Conservation (phyloP, 1,140 invertebrate genomes). For the Tachypleus tridentatus region DNA sequence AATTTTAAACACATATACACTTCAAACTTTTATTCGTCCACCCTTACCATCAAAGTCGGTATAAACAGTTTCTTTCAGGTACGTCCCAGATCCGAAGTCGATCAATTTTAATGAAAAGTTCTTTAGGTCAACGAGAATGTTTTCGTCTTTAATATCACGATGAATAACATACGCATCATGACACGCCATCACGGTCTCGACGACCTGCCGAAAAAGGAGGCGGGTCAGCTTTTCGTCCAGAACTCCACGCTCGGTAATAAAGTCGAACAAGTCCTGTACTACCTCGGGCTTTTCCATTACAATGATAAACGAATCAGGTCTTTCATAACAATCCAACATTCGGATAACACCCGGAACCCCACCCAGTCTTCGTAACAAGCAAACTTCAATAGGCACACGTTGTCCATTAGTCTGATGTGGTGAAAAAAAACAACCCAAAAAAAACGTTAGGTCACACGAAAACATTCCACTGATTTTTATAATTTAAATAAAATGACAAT, state of each 20-base stretch:
- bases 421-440: slow-evolving; percentile 10
- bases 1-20: too few relatives aligned
- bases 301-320: slow-evolving; percentile 37
- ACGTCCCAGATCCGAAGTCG: slow-evolving; percentile 43
- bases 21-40: too few relatives aligned
- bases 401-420: slow-evolving; percentile 34
- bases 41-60: slow-evolving; percentile 42
- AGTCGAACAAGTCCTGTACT: slow-evolving; percentile 45
- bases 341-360: slow-evolving; percentile 39
- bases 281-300: slow-evolving; percentile 43
- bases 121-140: slow-evolving; percentile 43
- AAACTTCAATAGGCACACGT: slow-evolving; percentile 47
- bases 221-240: slow-evolving; percentile 37
- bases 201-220: slow-evolving; percentile 39
- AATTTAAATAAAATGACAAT: too few relatives aligned
- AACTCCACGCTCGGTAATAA: slow-evolving; percentile 41
- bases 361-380: slow-evolving; percentile 42
- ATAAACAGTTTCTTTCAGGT: slow-evolving; percentile 37
- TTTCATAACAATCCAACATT: slow-evolving; percentile 37
- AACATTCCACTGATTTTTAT: too few relatives aligned
- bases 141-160: slow-evolving; percentile 49
- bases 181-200: slow-evolving; percentile 34
- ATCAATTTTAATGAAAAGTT: slow-evolving; percentile 40
- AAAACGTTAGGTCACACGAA: too few relatives aligned
- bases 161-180: slow-evolving; percentile 37